A percentile compares a stretch with the other conserved stretches of the same genome.
phyloP scores from a whole-genome alignment of 1,140 invertebrate genomes.

The Hirudo medicinalis region DNA sequence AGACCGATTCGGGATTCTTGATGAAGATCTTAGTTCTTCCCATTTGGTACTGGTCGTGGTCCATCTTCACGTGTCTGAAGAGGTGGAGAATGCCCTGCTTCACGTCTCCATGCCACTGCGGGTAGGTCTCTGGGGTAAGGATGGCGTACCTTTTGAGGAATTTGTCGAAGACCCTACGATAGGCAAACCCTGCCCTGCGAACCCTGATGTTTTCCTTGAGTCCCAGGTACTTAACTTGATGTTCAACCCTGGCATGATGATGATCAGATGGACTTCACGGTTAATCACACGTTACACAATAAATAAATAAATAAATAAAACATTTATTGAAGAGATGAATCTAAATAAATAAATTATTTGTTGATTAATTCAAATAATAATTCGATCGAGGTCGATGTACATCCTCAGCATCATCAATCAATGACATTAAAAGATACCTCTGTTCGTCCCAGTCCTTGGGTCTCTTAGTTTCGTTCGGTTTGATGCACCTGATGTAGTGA shows the following conservation, averaged over 20 bases:
- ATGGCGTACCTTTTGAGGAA: conserved; percentile 66
- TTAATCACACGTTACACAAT: neutral
- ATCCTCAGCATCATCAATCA: neutral
- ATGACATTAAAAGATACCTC: conserved; percentile 26
- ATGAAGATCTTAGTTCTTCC: conserved; percentile 62
- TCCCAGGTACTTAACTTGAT: conserved; percentile 73
- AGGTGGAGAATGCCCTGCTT: conserved; percentile 51
- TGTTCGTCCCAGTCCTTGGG: conserved; percentile 58
- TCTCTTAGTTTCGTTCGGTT: conserved; percentile 62
- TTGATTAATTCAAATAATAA: neutral
- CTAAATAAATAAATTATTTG: neutral
- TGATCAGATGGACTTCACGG: neutral
- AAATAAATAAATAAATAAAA: neutral
- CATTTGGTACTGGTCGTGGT: conserved; percentile 55
- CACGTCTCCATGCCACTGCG: conserved; percentile 49
- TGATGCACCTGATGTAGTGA: conserved; percentile 58
- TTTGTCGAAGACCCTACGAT: conserved; percentile 76
- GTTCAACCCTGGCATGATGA: conserved; percentile 52
- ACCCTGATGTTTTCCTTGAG: conserved; percentile 87
- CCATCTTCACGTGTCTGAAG: conserved; percentile 50
- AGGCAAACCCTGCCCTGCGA: conserved; percentile 77
- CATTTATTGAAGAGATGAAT: neutral
- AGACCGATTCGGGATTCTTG: conserved; percentile 61
- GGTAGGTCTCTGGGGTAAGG: conserved; percentile 57
- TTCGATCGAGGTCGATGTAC: neutral